These are phyloP conservation scores for Wasmannia auropunctata DNA, from an alignment of 1,140 invertebrate genomes.

Conservation along the genomic window DNA sequence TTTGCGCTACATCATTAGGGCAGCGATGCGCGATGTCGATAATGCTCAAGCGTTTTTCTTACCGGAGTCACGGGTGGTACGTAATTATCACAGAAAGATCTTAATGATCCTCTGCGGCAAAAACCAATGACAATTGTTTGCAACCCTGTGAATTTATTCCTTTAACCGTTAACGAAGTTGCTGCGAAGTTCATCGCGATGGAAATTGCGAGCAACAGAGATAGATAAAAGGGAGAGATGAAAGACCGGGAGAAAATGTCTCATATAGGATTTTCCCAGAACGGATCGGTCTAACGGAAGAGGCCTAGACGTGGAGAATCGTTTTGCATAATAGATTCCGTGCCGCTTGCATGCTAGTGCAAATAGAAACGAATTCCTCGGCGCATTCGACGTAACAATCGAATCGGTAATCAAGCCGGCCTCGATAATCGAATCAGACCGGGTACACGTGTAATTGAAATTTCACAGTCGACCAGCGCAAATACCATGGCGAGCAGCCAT, in stretches of 20 bases:
- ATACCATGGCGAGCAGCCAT: conserved; percentile 62
- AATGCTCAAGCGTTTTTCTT: conserved; percentile 41
- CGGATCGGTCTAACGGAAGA: conserved; percentile 32
- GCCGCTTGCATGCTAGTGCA: conserved; percentile 64
- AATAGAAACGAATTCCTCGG: conserved; percentile 75
- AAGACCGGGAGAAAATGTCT: conserved; percentile 48
- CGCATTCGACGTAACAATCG: conserved; percentile 81
- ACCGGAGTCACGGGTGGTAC: conserved; percentile 50
- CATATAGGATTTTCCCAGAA: conserved; percentile 58
- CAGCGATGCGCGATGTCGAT: neutral
- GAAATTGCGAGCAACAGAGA: conserved; percentile 46
- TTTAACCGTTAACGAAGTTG: conserved; percentile 71
- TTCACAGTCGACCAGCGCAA: conserved; percentile 78
- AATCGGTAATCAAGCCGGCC: conserved; percentile 81
- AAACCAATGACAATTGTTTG: conserved; percentile 50
- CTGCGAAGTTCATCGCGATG: conserved; percentile 60
- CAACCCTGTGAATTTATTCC: conserved; percentile 69
- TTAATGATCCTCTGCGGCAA: conserved; percentile 66
- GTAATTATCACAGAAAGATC: conserved; percentile 74
- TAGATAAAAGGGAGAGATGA: neutral
- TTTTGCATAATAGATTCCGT: conserved; percentile 75
- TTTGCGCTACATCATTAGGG: neutral
- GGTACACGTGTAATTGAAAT: conserved; percentile 80
- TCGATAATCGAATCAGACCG: conserved; percentile 78
- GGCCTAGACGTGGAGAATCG: conserved; percentile 45